These are phyloP conservation scores for Acrobeloides nanus DNA, from an alignment of 2,888 invertebrate genomes.

Conservation along the genomic window DNA sequence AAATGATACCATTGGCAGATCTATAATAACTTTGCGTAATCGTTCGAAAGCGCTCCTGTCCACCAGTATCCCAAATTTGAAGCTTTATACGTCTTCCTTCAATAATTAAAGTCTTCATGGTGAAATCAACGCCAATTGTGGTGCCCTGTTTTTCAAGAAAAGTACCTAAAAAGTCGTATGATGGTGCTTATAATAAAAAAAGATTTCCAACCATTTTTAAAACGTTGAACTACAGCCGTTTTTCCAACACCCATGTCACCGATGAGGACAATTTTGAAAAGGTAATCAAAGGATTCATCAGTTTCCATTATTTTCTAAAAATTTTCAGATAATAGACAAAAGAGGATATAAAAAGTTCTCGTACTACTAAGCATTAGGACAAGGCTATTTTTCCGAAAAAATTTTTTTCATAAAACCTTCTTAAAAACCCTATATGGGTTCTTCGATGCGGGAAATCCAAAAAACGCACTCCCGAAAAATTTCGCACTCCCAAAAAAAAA, in stretches of 20 bases:
- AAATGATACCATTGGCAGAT: slow-evolving; percentile 89
- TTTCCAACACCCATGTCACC: slow-evolving; percentile 54
- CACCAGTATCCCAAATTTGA: slow-evolving; percentile 59
- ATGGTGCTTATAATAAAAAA: neutral
- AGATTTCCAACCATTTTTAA: too few relatives aligned
- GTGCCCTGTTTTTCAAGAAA: slow-evolving; percentile 89
- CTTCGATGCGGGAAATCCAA: too few relatives aligned
- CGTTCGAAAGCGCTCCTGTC: slow-evolving; percentile 88
- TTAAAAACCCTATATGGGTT: too few relatives aligned
- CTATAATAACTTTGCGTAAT: slow-evolving; percentile 95
- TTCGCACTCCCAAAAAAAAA: too few relatives aligned
- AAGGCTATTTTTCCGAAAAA: too few relatives aligned
- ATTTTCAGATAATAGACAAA: too few relatives aligned
- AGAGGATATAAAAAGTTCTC: too few relatives aligned
- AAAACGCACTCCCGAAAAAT: too few relatives aligned
- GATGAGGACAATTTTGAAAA: slow-evolving; percentile 67
- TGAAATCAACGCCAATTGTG: slow-evolving; percentile 95
- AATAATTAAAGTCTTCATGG: slow-evolving; percentile 88
- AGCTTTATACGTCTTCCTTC: slow-evolving; percentile 93
- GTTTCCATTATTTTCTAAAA: slow-evolving; percentile 22
- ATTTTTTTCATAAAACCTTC: too few relatives aligned
- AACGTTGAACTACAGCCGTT: slow-evolving; percentile 73
- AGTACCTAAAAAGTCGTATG: slow-evolving; percentile 64
- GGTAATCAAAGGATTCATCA: slow-evolving; percentile 71
- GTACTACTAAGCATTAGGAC: too few relatives aligned